Percentiles rank a stretch among this genome's conserved stretches.
phyloP scores from a whole-genome alignment of 2,888 invertebrate species.

The Pyrocoelia pectoralis region DNA sequence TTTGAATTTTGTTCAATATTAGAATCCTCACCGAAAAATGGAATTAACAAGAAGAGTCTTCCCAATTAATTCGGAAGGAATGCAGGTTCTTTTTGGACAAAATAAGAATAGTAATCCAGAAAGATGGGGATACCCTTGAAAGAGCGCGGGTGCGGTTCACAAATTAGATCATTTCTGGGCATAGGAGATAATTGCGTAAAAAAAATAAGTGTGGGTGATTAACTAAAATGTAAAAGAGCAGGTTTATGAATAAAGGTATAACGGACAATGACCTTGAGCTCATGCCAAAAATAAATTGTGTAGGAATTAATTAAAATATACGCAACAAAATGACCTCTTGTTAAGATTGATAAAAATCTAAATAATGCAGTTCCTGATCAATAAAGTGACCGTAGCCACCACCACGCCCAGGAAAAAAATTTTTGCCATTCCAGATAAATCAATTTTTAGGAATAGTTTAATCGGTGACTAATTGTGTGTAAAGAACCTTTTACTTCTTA shows the following conservation, averaged over 20 bases:
- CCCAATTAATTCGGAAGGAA: too few species aligned
- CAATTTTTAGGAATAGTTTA: slow-evolving; percentile 6
- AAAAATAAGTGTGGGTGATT: neutral
- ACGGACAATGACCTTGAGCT: neutral
- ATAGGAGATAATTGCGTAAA: neutral
- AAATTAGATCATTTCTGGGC: too few species aligned
- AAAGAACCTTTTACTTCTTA: slow-evolving; percentile 19
- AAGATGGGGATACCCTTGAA: too few species aligned
- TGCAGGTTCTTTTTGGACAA: too few species aligned
- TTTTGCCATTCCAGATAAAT: neutral
- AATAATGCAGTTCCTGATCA: neutral
- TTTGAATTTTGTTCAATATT: too few species aligned
- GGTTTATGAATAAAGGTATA: neutral
- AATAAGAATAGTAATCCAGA: too few species aligned
- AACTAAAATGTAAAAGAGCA: neutral
- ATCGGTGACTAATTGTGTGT: neutral
- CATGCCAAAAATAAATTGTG: neutral
- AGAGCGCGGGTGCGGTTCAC: too few species aligned
- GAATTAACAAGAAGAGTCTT: too few species aligned
- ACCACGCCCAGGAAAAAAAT: neutral
- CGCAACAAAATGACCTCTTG: neutral
- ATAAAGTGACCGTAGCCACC: neutral
- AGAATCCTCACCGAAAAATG: too few species aligned
- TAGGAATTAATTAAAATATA: neutral
- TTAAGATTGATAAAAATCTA: slow-evolving; percentile 2